Conservation (phyloP, 2,113 vertebrate genomes). For the Ifrita kowaldi region DNA sequence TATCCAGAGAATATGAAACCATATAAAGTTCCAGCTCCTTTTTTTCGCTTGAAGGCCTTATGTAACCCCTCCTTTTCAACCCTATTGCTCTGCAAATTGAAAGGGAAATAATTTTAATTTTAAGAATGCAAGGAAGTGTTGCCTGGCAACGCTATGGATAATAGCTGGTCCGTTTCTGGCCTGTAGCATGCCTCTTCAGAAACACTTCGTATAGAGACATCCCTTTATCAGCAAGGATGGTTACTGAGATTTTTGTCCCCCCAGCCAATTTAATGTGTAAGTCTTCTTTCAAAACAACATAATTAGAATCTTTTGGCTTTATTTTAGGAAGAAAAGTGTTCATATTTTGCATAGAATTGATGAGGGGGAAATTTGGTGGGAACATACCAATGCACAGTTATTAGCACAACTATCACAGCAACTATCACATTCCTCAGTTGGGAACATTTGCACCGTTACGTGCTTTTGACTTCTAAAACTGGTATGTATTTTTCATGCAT, state of each 20-base stretch:
- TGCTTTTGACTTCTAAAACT: neutral
- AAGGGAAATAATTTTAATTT: neutral
- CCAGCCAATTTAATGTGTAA: neutral
- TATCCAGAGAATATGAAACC: neutral
- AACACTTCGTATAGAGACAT: neutral
- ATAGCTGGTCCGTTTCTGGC: neutral
- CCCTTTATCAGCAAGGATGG: neutral
- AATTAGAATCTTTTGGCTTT: neutral
- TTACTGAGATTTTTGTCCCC: neutral
- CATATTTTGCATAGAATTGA: neutral
- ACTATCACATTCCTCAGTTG: neutral
- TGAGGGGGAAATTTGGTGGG: neutral
- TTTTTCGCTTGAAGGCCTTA: neutral
- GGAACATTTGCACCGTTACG: neutral
- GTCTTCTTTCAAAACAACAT: neutral
- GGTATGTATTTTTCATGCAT: neutral
- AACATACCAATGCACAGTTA: neutral
- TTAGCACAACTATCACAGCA: neutral
- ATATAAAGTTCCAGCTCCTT: neutral
- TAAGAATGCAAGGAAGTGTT: constrained; percentile 13
- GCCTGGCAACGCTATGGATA: constrained; percentile 32
- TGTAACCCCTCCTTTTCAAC: neutral
- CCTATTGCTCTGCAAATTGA: neutral
- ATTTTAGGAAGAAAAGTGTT: neutral
- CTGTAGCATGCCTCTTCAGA: neutral